Evolutionary conservation across 2,113 vertebrate genomes (phyloP).

Genomic region (Erythrocebus patas): DNA sequence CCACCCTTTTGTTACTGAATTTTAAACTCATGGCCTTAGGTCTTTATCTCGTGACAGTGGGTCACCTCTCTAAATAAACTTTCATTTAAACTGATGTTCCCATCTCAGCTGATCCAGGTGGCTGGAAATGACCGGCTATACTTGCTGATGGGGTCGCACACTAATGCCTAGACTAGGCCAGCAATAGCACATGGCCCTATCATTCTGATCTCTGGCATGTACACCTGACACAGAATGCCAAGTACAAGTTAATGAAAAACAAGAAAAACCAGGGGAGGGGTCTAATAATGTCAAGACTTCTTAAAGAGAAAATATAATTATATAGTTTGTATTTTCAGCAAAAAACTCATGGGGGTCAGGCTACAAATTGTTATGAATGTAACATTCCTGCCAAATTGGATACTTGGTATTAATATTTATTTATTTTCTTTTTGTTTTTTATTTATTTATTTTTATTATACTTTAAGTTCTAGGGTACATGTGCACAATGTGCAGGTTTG

Average conservation of each 20-base stretch:
- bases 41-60: conserved; percentile 44
- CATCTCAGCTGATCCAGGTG: conserved; percentile 26
- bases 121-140: conserved; percentile 35
- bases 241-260: conserved; percentile 64
- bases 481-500: too few species aligned
- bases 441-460: too few species aligned
- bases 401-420: background rate
- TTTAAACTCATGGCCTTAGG: conserved; percentile 24
- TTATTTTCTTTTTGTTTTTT: too few species aligned
- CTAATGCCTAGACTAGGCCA: background rate
- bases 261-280: background rate
- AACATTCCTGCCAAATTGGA: background rate
- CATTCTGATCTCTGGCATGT: conserved; percentile 25
- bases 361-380: background rate
- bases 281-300: background rate
- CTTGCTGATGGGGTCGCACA: background rate
- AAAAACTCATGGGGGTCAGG: background rate
- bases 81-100: conserved; percentile 3
- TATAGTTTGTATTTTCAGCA: background rate
- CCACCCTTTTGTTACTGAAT: background rate
- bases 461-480: too few species aligned
- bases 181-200: background rate
- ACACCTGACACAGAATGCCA: conserved; percentile 22
- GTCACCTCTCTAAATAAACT: conserved; percentile 17
- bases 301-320: conserved; percentile 20